Evolutionary conservation across 2,797 vertebrate genomes (phyloP).

Genomic region (Alfaro cultratus): DNA sequence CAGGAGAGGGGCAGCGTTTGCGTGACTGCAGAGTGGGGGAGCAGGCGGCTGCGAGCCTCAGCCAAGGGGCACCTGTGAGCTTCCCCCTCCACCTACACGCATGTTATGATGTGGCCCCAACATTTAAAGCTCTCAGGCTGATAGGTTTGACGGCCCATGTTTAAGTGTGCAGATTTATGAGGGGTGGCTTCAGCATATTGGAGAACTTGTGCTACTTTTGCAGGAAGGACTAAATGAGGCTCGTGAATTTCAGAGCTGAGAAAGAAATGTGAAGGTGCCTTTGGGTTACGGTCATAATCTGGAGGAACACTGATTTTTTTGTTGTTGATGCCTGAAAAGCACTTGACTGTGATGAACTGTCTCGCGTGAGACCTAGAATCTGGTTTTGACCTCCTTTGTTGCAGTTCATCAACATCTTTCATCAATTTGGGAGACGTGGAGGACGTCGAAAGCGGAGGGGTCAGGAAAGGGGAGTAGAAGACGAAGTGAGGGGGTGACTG

Average conservation of each 20-base stretch:
- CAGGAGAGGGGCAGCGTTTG: constrained; percentile 74
- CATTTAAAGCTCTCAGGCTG: constrained; percentile 49
- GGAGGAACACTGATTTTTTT: constrained; percentile 26
- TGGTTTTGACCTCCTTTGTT: constrained; percentile 9
- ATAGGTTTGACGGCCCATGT: constrained; percentile 57
- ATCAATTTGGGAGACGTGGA: constrained; percentile 30
- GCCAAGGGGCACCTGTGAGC: constrained; percentile 65
- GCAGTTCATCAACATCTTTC: constrained; percentile 60
- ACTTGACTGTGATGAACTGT: constrained; percentile 50
- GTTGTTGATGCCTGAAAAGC: constrained; percentile 45
- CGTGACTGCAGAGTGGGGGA: constrained; percentile 78
- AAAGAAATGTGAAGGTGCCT: constrained; percentile 52
- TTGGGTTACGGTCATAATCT: constrained; percentile 56
- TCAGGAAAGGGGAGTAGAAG: constrained; percentile 27
- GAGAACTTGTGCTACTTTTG: constrained; percentile 58
- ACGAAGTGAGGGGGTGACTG: constrained; percentile 4
- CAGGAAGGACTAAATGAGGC: constrained; percentile 55
- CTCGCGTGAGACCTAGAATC: constrained; percentile 32
- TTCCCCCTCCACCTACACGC: constrained; percentile 36
- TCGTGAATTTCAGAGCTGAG: constrained; percentile 30
- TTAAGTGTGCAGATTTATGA: constrained; percentile 75
- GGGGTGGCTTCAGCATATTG: constrained; percentile 41
- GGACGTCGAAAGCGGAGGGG: constrained; percentile 31
- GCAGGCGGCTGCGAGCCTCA: constrained; percentile 50
- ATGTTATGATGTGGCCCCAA: constrained; percentile 58